Base-by-base conservation (phyloP, 2,888 invertebrate species). In the Keiferia lycopersicella region DNA sequence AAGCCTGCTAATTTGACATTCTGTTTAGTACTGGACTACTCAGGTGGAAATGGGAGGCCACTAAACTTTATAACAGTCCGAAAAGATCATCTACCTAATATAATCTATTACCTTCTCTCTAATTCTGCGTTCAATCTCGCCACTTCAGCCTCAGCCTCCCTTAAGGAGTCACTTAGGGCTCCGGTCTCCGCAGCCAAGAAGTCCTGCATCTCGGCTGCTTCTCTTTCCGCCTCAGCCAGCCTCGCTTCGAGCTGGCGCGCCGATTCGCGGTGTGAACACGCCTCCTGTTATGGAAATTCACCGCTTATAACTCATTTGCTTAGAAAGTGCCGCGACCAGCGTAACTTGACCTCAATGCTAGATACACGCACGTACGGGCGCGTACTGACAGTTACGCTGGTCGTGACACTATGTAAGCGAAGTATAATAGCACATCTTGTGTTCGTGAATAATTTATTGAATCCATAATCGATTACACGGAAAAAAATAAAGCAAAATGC, bases 121-220 rank as follows among this genome's bases (percentile, higher is more conserved):
- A 91, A 80, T 41, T 91, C 91, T 0, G 78, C 78, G 51, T 80
- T 81, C 16, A 84, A 80, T 38, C 83, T 73, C 16, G 82, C 81
- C 63, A 94, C 92, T 81, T 96, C 95, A 0, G 84, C 80, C 84
- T 97, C 97, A 1, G 95, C 92, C 71, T 97, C 97, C 50, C 94
- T 94, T 53, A 97, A 89, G 0, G 96, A 95, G 77, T 97, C 97
- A 22, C 94, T 93, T 71, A 97, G 92, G 10, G 96, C 95, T 6
- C 94, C 93, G 75, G 97, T 97, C 86, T 98, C 97, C 11, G 96
- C 95, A 73, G 96, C 96, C 68, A 97, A 92, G 82, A 98, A 98
- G 78, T 97, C 97, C 80, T 97, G 96, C 88, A 97, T 92, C 85
- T 98, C 97, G 2, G 93, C 92, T 34, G 96, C 95, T 81, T 97